Evolutionary conservation across 2,797 vertebrate genomes (phyloP), one percentile per base, ranked within the genome.

Genomic region (Pampus argenteus): DNA sequence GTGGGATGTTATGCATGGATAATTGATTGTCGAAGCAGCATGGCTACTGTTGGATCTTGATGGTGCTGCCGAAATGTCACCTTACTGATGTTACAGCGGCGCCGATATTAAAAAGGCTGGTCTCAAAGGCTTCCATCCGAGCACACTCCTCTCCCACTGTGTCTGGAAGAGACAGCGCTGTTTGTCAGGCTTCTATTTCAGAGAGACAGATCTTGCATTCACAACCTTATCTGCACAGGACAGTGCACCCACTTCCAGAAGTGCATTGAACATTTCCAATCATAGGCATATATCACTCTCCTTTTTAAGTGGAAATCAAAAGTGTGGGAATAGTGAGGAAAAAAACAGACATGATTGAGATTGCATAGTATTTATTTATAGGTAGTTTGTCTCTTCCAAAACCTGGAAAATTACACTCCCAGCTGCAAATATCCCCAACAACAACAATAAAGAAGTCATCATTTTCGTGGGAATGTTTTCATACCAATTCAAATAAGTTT

Each of bases 31-130:
- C 57, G 49, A 87, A 91, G 93, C 90, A 88, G 90, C 88, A 88
- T 87, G 88, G 94, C 92, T 92, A 76, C 91, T 78, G 93, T 92
- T 96, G 95, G 93, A 93, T 93, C 83, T 94, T 88, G 92, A 94
- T 93, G 90, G 92, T 62, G 83, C 91, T 90, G 71, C 94, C 18
- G 59, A 96, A 96, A 95, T 95, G 95, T 96, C 96, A 95, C 92
- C 91, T 94, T 87, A 94, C 94, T 94, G 94, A 95, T 94, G 94
- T 93, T 90, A 92, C 92, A 93, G 92, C 80, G 84, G 82, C 88
- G 79, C 88, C 90, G 86, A 94, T 94, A 94, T 95, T 94, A 94
- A 94, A 93, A 93, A 93, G 85, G 71, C 76, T 64, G 67, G 62
- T 86, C 93, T 95, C 94, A 95, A 95, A 94, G 94, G 83, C 88